phyloP scores from a whole-genome alignment of 2,888 invertebrate species.

The Rhyacophila evoluta region DNA sequence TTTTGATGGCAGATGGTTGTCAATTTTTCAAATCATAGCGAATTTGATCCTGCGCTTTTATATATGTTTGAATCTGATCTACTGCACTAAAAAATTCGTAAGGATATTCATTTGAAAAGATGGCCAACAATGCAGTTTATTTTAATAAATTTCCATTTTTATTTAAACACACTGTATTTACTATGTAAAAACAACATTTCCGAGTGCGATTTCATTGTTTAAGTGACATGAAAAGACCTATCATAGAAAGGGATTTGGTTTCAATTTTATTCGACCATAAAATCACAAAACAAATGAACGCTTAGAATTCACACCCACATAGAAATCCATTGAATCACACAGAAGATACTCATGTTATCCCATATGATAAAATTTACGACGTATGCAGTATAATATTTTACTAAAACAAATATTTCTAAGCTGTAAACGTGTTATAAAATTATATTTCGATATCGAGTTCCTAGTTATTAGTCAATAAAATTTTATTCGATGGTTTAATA shows the following conservation, averaged over 20 bases:
- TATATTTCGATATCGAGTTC: not conserved
- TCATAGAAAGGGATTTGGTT: not conserved
- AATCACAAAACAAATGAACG: not conserved
- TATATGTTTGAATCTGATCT: too few species aligned
- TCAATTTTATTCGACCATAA: not conserved
- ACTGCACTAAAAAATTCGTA: too few species aligned
- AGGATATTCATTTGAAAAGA: too few species aligned
- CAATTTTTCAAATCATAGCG: too few species aligned
- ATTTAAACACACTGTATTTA: too few species aligned
- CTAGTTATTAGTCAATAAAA: constrained; percentile 1
- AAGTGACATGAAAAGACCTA: too few species aligned
- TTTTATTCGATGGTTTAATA: not conserved
- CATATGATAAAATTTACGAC: not conserved
- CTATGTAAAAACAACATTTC: too few species aligned
- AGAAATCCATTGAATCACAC: not conserved
- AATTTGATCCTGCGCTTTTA: too few species aligned
- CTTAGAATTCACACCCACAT: not conserved
- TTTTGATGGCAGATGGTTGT: too few species aligned
- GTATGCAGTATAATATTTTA: not conserved
- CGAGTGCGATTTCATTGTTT: too few species aligned
- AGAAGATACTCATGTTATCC: not conserved
- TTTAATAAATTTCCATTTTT: too few species aligned
- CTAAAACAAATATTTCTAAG: not conserved
- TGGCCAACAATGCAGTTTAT: too few species aligned
- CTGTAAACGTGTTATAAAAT: not conserved